A percentile compares a stretch with the other conserved stretches of the same genome.
Evolutionary conservation across 1,140 invertebrate genomes (phyloP).

Genomic region (Daktulosphaira vitifoliae): DNA sequence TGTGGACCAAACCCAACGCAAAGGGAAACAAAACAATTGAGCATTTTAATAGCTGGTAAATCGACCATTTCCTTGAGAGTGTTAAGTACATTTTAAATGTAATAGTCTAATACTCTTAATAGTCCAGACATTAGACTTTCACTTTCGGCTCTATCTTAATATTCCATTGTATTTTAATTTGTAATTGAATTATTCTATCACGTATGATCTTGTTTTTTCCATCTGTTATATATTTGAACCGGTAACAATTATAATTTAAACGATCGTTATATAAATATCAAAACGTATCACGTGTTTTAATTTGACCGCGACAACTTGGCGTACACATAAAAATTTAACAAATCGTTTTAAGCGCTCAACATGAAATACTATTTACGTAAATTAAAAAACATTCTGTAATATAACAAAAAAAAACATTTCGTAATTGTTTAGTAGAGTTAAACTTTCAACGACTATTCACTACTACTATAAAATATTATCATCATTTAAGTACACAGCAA

Average conservation of each 20-base stretch:
- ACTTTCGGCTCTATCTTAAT: conserved; percentile 25
- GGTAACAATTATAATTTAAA: conserved; percentile 19
- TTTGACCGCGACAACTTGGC: too few relatives aligned
- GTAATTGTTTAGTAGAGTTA: too few relatives aligned
- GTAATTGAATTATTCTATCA: conserved; percentile 31
- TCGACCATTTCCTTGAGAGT: conserved; percentile 23
- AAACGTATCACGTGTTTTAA: not conserved
- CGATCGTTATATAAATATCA: conserved; percentile 14
- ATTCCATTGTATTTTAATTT: conserved; percentile 31
- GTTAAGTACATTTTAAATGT: conserved; percentile 20
- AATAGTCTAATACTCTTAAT: too few relatives aligned
- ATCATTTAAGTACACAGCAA: too few relatives aligned
- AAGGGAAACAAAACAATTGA: conserved; percentile 21
- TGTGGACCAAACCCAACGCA: too few relatives aligned
- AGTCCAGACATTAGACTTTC: conserved; percentile 21
- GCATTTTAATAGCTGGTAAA: conserved; percentile 2
- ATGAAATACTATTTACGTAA: too few relatives aligned
- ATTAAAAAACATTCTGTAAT: too few relatives aligned
- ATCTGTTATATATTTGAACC: conserved; percentile 21
- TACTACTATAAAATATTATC: too few relatives aligned
- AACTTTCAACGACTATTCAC: too few relatives aligned
- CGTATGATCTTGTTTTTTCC: conserved; percentile 24
- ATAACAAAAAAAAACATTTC: too few relatives aligned
- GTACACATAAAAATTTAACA: too few relatives aligned
- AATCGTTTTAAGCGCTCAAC: too few relatives aligned